Evolutionary conservation across 2,797 vertebrate genomes (phyloP), one percentile per base, ranked within the genome.

Genomic region (Cossypha caffra): DNA sequence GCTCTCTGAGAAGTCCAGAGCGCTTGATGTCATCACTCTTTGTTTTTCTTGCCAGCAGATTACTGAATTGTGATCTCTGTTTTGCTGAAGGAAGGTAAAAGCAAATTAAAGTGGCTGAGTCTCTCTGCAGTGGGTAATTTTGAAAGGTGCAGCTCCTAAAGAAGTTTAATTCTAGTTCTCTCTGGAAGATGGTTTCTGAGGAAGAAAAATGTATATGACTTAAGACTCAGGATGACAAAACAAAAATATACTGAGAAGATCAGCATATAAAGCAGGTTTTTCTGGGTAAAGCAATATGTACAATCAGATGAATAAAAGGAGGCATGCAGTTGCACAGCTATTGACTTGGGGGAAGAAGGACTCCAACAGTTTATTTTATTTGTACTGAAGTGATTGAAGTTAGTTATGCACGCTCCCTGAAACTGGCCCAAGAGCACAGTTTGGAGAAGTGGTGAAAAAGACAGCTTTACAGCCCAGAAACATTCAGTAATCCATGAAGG

Each of bases 11-110:
- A 92, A 96, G 59, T 84, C 73, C 50, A 13, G 58, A 95, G 37
- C 35, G 61, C 68, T 91, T 71, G 38, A 87, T 86, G 83, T 77
- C 96, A 81, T 79, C 81, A 74, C 42, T 89, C 62, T 88, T 90
- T 86, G 54, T 88, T 93, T 93, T 91, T 91, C 68, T 86, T 92
- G 78, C 72, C 75, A 94, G 66, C 35, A 91, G 82, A 91, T 68
- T 89, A 93, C 93, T 86, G 78, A 92, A 87, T 93, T 96, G 61
- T 86, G 86, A 85, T 96, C 62, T 86, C 50, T 91, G 57, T 64
- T 92, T 93, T 94, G 84, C 86, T 88, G 1, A 57, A 73, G 89
- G 84, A 96, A 94, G 81, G 72, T 78, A 86, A 93, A 96, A 61
- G 47, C 51, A 91, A 91, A 96, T 82, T 86, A 79, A 89, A 94